phyloP scores from a whole-genome alignment of 2,888 invertebrate species.

The Ellobium chinense region DNA sequence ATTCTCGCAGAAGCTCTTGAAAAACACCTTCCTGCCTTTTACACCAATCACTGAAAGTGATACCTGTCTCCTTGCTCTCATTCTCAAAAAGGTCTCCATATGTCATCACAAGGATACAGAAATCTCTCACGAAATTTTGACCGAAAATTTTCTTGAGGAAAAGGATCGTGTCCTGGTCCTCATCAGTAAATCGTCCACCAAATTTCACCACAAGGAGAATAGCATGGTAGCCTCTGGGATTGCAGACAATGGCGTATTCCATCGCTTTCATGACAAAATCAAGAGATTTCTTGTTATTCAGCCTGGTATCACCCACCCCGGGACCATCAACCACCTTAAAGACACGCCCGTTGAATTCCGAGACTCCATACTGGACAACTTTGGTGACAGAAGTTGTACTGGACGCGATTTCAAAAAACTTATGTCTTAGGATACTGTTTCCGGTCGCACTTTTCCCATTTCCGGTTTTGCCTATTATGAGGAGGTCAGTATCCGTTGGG shows the following conservation, averaged over 20 bases:
- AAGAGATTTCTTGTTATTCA: not conserved
- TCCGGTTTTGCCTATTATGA: constrained; percentile 12
- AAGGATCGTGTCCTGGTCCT: not conserved
- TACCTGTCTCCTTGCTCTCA: not conserved
- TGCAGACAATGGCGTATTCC: constrained; percentile 2
- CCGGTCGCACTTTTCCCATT: constrained; percentile 26
- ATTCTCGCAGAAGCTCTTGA: not conserved
- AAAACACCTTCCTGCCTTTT: not conserved
- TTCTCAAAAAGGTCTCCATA: not conserved
- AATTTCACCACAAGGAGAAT: not conserved
- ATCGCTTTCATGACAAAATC: not conserved
- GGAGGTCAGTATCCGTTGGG: too few species aligned
- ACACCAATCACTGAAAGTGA: constrained; percentile 12
- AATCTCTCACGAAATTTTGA: not conserved
- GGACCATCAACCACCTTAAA: constrained; percentile 30
- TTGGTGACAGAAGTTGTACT: not conserved
- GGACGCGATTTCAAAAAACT: not conserved
- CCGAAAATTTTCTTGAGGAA: constrained; percentile 12
- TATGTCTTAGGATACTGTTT: constrained; percentile 1
- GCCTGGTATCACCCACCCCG: constrained; percentile 11
- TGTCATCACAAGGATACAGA: constrained; percentile 8
- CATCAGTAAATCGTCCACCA: not conserved
- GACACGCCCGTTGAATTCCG: not conserved
- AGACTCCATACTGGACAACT: not conserved
- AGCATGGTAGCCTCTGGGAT: constrained; percentile 19